phyloP scores from a whole-genome alignment of 2,113 vertebrate genomes.

The Cynoglossus semilaevis region DNA sequence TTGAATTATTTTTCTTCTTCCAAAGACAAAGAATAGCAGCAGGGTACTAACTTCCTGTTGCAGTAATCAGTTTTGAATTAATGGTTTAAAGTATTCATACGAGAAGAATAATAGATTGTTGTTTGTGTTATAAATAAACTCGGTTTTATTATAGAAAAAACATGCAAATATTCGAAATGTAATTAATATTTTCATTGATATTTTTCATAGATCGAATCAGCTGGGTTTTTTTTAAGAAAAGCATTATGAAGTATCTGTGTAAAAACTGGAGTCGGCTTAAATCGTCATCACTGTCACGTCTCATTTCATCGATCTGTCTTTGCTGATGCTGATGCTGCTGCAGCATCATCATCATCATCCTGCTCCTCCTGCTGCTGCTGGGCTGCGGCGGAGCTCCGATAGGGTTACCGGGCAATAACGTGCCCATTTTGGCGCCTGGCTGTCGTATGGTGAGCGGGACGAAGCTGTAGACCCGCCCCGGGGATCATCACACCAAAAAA shows the following conservation, averaged over 20 bases:
- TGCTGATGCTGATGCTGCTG: constrained; percentile 12
- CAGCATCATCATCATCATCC: neutral
- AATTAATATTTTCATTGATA: no score
- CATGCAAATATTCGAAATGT: no score
- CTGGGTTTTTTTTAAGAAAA: no score
- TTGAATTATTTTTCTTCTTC: neutral
- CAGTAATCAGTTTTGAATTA: neutral
- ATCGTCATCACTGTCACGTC: constrained; percentile 9
- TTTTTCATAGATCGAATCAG: no score
- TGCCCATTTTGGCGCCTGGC: constrained; percentile 61
- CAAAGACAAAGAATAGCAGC: neutral
- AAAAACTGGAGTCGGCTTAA: constrained; percentile 3
- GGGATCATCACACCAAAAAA: constrained; percentile 35
- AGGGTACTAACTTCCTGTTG: neutral
- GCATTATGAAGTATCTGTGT: neutral
- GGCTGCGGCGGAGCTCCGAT: constrained; percentile 18
- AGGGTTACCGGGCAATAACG: constrained; percentile 57
- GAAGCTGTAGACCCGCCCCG: constrained; percentile 43
- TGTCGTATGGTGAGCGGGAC: constrained; percentile 6
- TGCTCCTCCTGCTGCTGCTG: constrained; percentile 33
- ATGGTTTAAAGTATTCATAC: constrained; percentile 2
- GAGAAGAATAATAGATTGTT: constrained; percentile 17
- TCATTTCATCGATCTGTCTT: constrained; percentile 36
- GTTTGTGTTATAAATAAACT: constrained; percentile 24
- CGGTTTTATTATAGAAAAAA: no score